Evolutionary conservation across 1,140 invertebrate genomes (phyloP), one percentile per base, ranked within the genome.

Genomic region (Uloborus diversus): DNA sequence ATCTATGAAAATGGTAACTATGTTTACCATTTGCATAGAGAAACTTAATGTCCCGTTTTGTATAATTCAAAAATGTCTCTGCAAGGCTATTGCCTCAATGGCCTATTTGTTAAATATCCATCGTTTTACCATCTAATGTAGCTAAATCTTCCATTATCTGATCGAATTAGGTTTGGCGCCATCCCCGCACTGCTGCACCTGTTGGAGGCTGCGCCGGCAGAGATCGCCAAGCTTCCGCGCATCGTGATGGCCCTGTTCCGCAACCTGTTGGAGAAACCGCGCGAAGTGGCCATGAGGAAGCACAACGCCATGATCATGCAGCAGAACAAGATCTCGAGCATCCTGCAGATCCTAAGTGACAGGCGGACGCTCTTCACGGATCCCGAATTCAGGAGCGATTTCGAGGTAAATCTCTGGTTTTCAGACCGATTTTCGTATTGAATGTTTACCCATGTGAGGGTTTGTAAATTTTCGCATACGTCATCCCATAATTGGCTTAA

Each of bases 221-320:
- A 78, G 25, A 30, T 56, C 2, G 7, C 42, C 4, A 78, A 78
- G 23, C 1, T 78, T 7, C 73, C 73, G 1, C 20, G 73, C 23
- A 42, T 78, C 23, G 23, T 66, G 1, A 17, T 37, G 14, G 73
- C 61, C 13, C 35, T 23, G 20, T 65, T 65, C 62, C 25, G 73
- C 2, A 78, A 78, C 27, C 5, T 78, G 49, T 13, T 78, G 62
- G 73, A 65, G 30, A 78, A 78, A 20, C 73, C 73, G 1, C 32
- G 30, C 3, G 49, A 66, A 0, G 5, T 32, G 1, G 25, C 3
- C 2, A 13, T 57, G 2, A 28, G 49, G 9, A 62, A 61, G 4
- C 20, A 47, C 62, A 78, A 66, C 17, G 73, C 73, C 7, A 25
- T 78, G 3, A 20, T 66, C 1, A 35, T 65, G 23, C 35, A 65